phyloP scores from a whole-genome alignment of 2,888 invertebrate genomes.

The Nasonovia ribisnigri region DNA sequence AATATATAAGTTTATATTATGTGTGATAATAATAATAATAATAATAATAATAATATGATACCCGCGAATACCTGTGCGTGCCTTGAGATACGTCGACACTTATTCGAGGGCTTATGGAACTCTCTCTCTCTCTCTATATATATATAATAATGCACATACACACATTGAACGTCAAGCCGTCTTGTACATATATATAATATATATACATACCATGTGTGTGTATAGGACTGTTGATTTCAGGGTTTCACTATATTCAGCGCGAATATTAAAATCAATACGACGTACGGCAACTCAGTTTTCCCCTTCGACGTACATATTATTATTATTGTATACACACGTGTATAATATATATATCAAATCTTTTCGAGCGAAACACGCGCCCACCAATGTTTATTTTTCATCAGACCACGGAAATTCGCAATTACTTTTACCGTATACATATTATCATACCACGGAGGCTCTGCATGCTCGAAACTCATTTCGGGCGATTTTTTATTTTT shows the following conservation, averaged over 20 bases:
- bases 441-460: background rate
- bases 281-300: background rate
- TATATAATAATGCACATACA: background rate
- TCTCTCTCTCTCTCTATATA: background rate
- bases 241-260: background rate
- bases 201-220: background rate
- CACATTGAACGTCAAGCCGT: background rate
- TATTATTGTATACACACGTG: background rate
- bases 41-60: background rate
- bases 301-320: background rate
- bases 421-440: constrained; percentile 27
- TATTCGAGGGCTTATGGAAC: background rate
- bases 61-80: background rate
- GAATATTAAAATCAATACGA: constrained; percentile 56
- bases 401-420: constrained; percentile 40
- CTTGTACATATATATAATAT: background rate
- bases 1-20: background rate
- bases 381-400: constrained; percentile 50
- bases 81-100: background rate
- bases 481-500: background rate
- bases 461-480: background rate
- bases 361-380: background rate
- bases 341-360: background rate
- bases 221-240: constrained; percentile 50
- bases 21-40: background rate